These are phyloP conservation scores for mouse (Mus musculus) DNA, from an alignment of 2,113 vertebrate genomes.

Conservation along the genomic window GRCm39 chr10:114097001-114097500, in stretches of 20 bases:
- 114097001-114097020: not conserved
- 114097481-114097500: not conserved
- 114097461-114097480: not conserved
- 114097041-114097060: conserved; percentile 35
- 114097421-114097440: conserved; percentile 8
- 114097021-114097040: conserved; percentile 24
- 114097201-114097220: not conserved
- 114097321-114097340: conserved; percentile 16
- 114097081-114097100: not conserved
- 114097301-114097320: not conserved
- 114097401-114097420: not conserved
- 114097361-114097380: not conserved
- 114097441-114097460: not conserved
- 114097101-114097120: not conserved
- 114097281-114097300: not conserved
- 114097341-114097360: not conserved
- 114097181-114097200: not conserved
- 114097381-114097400: not conserved
- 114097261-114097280: not conserved
- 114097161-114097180: not conserved
- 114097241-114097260: not conserved
- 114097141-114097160: not conserved
- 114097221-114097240: not conserved
- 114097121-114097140: not conserved
- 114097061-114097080: conserved; percentile 57